phyloP scores from a whole-genome alignment of 2,113 vertebrate genomes.

The Apteryx mantelli region DNA sequence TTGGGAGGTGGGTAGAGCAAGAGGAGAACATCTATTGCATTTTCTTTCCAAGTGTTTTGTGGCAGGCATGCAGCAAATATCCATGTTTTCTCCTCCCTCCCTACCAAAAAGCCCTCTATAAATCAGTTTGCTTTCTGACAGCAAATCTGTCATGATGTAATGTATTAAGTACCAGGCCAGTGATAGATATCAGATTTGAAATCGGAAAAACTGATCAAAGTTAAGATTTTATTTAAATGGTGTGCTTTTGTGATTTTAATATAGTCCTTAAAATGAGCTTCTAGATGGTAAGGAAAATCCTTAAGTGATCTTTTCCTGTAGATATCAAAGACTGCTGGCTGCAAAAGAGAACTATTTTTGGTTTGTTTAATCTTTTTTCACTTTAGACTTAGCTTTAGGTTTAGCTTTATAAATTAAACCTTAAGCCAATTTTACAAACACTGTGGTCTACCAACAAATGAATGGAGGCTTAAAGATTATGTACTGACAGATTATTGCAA shows the following conservation, averaged over 20 bases:
- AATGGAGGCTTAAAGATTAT: neutral
- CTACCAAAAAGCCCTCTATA: neutral
- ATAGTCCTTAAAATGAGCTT: neutral
- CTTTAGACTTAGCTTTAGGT: neutral
- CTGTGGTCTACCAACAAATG: neutral
- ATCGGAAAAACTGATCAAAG: fast-evolving
- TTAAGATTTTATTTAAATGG: neutral
- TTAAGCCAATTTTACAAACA: neutral
- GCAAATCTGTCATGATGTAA: neutral
- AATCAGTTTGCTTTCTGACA: neutral
- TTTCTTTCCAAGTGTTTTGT: neutral
- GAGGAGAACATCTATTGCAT: neutral
- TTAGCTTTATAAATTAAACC: neutral
- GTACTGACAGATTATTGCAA: neutral
- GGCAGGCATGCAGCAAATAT: neutral
- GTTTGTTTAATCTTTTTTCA: fast-evolving
- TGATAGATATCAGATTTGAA: neutral
- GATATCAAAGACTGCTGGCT: neutral
- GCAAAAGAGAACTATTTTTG: neutral
- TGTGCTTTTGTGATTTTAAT: neutral
- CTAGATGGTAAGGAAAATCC: neutral
- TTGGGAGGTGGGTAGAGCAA: neutral
- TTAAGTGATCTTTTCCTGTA: neutral
- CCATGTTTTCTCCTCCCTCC: neutral
- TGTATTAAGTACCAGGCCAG: neutral